Evolutionary conservation across 2,888 invertebrate genomes (phyloP), one percentile per base, ranked within the genome.

Genomic region (Hydraecia micacea): DNA sequence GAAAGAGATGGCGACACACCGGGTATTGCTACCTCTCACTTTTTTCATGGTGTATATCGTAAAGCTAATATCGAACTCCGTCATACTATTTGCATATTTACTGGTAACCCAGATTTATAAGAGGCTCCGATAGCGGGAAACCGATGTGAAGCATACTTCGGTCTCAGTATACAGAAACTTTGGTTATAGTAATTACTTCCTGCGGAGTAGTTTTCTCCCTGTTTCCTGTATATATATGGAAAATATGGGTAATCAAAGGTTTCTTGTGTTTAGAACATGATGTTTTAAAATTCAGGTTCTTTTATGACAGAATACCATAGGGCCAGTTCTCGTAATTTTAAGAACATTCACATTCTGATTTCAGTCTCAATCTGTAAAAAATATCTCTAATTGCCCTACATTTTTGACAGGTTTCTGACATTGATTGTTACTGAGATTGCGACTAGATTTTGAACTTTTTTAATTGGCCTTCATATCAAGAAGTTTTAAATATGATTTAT

Each of bases 71-170:
- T 32, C 25, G 25, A 32, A 58, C 15, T 46, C 15, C 0, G 18
- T 49, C 55, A 55, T 21, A 18, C 46, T 46, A 60, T 67, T 62
- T 62, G 42, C 18, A 32, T 46, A 46, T 73, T 49, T 36, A 28
- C 71, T 63, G 63, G 70, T 55, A 72, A 80, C 80, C 49, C 18
- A 81, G 28, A 67, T 81, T 42, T 55, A n/a, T 15, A 46, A 15
- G 28, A 55, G 28, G 55, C 62, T 39, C n/a, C 11, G 52, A 36
- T 52, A 73, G 13, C 55, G 46, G 46, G 46, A 28, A 75, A 32
- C 62, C 13, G 21, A 46, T 21, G 46, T 28, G 67, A 73, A 55
- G 60, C 28, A 36, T 67, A 42, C 32, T 32, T 32, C 32, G 32
- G 32, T 32, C 32, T 32, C 32, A 32, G 1, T 3, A 32, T 32